Percentiles rank a stretch among this genome's conserved stretches.
Conservation (phyloP, 2,113 vertebrate species). For the Leptosomus discolor region DNA sequence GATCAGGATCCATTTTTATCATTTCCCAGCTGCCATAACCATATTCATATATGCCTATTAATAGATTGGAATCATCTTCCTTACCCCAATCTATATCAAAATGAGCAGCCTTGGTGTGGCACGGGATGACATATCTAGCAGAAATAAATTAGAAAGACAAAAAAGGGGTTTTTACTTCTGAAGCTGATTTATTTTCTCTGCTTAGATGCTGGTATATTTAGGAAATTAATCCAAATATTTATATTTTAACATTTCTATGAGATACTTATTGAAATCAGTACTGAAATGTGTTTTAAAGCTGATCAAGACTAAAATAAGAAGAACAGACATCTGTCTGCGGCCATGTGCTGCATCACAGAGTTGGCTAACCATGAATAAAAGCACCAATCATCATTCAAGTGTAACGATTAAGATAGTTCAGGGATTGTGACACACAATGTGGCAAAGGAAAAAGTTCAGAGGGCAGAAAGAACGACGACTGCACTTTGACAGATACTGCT, state of each 20-base stretch:
- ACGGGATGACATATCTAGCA: slow-evolving; percentile 90
- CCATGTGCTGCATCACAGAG: background rate
- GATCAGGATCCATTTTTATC: slow-evolving; percentile 99
- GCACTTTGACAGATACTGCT: background rate
- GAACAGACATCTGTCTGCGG: background rate
- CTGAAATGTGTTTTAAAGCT: background rate
- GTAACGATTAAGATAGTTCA: background rate
- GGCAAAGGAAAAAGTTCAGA: background rate
- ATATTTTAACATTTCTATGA: background rate
- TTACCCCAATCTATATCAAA: slow-evolving; percentile 98
- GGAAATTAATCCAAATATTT: background rate
- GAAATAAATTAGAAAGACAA: background rate
- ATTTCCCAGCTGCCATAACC: slow-evolving; percentile 99
- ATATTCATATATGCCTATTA: slow-evolving; percentile 98
- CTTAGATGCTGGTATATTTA: background rate
- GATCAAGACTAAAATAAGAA: background rate
- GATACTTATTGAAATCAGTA: background rate
- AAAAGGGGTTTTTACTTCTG: background rate
- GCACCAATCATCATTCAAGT: background rate
- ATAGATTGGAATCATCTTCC: slow-evolving; percentile 94
- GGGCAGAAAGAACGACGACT: background rate
- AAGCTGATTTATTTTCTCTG: background rate
- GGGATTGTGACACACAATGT: background rate
- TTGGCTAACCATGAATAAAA: background rate
- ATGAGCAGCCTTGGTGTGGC: slow-evolving; percentile 95